Percentiles rank a stretch among this genome's conserved stretches.
phyloP scores from a whole-genome alignment of 2,113 vertebrate genomes.

The Alligator mississippiensis region DNA sequence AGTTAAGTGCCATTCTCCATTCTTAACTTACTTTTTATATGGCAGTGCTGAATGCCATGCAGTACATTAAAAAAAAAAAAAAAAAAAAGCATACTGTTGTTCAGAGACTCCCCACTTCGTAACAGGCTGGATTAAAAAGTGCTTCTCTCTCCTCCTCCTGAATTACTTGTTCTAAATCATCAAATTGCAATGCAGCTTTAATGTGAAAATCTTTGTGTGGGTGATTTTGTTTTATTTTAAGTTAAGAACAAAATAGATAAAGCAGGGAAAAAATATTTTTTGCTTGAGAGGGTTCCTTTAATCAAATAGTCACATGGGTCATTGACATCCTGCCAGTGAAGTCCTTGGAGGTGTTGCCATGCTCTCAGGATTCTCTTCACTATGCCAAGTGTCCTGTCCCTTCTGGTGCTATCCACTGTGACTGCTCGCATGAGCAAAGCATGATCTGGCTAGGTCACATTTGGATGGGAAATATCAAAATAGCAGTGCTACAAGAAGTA shows the following conservation, averaged over 20 bases:
- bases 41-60: slow-evolving; percentile 8
- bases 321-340: slow-evolving; percentile 47
- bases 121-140: slow-evolving; percentile 58
- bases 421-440: background rate
- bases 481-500: background rate
- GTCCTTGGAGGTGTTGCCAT: slow-evolving; percentile 66
- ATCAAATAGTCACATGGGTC: slow-evolving; percentile 64
- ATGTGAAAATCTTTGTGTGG: slow-evolving; percentile 61
- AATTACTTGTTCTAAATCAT: slow-evolving; percentile 55
- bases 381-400: slow-evolving; percentile 40
- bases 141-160: slow-evolving; percentile 29
- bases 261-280: slow-evolving; percentile 37
- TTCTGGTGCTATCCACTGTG: accelerated
- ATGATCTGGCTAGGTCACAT: accelerated
- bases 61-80: background rate
- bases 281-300: slow-evolving; percentile 74
- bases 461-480: accelerated
- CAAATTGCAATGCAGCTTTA: slow-evolving; percentile 30
- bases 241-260: slow-evolving; percentile 66
- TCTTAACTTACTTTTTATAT: slow-evolving; percentile 20
- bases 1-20: slow-evolving; percentile 23
- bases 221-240: slow-evolving; percentile 53
- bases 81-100: slow-evolving; percentile 22
- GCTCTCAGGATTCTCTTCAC: slow-evolving; percentile 47
- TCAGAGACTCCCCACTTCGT: slow-evolving; percentile 26